Percentiles rank a stretch among this genome's conserved stretches.
phyloP scores from a whole-genome alignment of 2,113 vertebrate species.

The Python bivittatus region DNA sequence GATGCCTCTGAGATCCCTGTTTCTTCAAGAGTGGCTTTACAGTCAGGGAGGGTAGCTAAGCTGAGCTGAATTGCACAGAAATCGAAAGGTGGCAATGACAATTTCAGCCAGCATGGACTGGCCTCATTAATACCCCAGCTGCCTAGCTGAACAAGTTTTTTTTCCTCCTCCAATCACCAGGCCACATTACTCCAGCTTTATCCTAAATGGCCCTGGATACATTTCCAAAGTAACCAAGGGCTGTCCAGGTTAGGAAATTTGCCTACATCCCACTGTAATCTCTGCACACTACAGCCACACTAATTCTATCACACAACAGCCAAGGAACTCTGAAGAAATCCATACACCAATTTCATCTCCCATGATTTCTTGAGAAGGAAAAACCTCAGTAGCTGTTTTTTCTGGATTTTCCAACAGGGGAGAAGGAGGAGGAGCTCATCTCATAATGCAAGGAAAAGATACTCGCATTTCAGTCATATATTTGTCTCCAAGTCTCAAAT shows the following conservation, averaged over 20 bases:
- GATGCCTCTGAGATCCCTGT: background rate
- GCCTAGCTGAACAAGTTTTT: background rate
- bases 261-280: background rate
- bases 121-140: background rate
- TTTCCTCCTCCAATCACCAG: background rate
- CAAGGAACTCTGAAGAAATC: background rate
- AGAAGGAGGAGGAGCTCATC: background rate
- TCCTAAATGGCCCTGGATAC: background rate
- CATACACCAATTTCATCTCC: background rate
- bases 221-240: background rate
- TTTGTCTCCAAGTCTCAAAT: background rate
- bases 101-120: too few relatives aligned
- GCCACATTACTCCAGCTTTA: background rate
- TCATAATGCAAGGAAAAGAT: background rate
- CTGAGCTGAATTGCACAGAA: background rate
- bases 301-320: background rate
- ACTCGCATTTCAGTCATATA: background rate
- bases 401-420: background rate
- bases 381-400: background rate
- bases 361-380: background rate
- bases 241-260: background rate
- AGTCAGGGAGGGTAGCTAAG: background rate
- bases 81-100: too few relatives aligned
- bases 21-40: background rate
- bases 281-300: background rate